Base-by-base conservation (phyloP, 1,140 invertebrate genomes). In the Drosophila punjabiensis region DNA sequence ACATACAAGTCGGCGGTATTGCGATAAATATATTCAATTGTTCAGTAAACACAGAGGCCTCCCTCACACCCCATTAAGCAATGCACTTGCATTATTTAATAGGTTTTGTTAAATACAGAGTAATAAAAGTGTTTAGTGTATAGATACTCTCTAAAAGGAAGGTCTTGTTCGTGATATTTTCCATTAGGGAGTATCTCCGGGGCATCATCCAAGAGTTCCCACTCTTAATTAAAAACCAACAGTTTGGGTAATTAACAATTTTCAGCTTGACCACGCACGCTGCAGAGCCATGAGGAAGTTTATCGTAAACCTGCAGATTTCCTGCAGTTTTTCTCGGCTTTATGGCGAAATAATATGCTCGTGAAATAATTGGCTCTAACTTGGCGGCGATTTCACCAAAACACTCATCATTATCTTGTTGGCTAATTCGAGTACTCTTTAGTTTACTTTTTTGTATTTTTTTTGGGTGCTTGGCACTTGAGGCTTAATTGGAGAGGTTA, bases 381-480 rank as follows among this genome's bases (percentile, higher is more conserved):
- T 48, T 39, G 33, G 35, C 18, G 33, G 35, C 18, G 28, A 41
- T 39, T 70, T 53, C 32, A 41, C 61, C 28, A 30, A 63, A 48
- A 16, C 50, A 32, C 52, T 28, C 37, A n/a, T n/a, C n/a, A 18
- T n/a, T 35, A 20, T 32, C n/a, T 67, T 56, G 33, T 47, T 48
- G 18, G 53, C 50, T 58, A 73, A 58, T 73, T 73, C 50, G 18
- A 24, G 55, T 37, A 24, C 33, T 39, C 8, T 56, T 8, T 24
- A 14, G 14, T 5, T 24, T 28, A 9, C 28, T 28, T 43, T 20
- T 65, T 35, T 33, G 18, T 14, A 2, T 18, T 20, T 53, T n/a
- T 69, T 70, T 70, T 70, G 43, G 73, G 33, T 73, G 58, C 55
- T 71, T 61, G 70, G 66, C 47, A 71, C 70, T 70, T 71, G 59